Evolutionary conservation across 2,113 vertebrate genomes (phyloP).

Genomic region (Felis chaus): DNA sequence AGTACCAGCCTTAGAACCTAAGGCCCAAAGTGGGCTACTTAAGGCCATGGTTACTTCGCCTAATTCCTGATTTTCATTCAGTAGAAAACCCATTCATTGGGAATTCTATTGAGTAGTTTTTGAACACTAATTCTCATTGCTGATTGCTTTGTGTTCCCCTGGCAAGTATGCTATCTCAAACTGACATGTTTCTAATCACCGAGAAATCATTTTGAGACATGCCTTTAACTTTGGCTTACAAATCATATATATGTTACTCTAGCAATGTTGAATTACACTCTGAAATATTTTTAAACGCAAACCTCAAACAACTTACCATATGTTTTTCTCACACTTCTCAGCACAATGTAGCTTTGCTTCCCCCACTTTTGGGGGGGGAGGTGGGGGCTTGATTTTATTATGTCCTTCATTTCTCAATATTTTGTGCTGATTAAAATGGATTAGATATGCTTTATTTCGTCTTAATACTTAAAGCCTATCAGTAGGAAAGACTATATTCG

Average conservation of each 20-base stretch:
- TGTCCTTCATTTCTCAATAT: constrained; percentile 38
- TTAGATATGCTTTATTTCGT: background rate
- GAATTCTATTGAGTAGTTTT: constrained; percentile 7
- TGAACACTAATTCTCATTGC: background rate
- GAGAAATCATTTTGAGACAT: background rate
- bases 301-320: background rate
- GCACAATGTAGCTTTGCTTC: background rate
- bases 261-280: background rate
- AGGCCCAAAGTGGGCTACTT: constrained; percentile 23
- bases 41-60: background rate
- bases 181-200: background rate
- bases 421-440: constrained; percentile 24
- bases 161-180: background rate
- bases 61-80: constrained; percentile 45
- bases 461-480: background rate
- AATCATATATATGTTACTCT: constrained; percentile 7
- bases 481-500: background rate
- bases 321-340: background rate
- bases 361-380: background rate
- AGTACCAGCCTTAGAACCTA: background rate
- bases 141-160: constrained; percentile 39
- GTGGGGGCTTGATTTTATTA: constrained; percentile 19
- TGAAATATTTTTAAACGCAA: constrained; percentile 44
- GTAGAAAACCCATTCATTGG: background rate
- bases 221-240: background rate